Base-by-base conservation (phyloP, 1,140 invertebrate species). In the Dendrolimus punctatus region DNA sequence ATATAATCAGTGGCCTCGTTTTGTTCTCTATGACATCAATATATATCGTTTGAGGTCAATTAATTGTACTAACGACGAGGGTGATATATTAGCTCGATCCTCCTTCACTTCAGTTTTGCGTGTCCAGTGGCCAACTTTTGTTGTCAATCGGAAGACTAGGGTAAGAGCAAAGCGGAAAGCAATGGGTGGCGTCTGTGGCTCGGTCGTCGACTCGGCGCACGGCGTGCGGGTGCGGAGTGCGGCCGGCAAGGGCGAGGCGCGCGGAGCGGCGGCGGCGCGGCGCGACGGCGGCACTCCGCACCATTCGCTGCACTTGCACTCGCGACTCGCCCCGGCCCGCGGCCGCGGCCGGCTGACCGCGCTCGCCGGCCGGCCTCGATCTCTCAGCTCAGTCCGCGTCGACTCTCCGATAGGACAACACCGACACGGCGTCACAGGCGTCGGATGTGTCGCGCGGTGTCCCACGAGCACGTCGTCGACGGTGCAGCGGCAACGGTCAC, bases 391-490 rank as follows among this genome's bases (percentile, higher is more conserved):
- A 77, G 74, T 78, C 69, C 71, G 76, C 73, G 77, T 49, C 77
- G 68, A 70, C 66, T 66, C 72, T 57, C 71, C 73, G 78, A 58
- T 64, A 63, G 65, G 64, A 69, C 64, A 68, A 70, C 62, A 75
- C 72, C 65, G 23, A 23, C 23, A 1, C 23, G 65, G 61, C 67
- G 66, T 65, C 60, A 62, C 66, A 64, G 57, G 65, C 66, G 66
- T 61, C 70, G 73, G 62, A 70, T 67, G 70, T 62, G 66, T 58
- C 53, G 63, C 61, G 69, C 68, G 66, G 52, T 46, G 61, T 64
- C 60, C 51, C 6, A 8, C 51, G 42, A 46, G 40, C 46, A 45
- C 41, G 55, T 54, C 49, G 51, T 61, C 52, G 62, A 45, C 41
- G 55, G 56, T 47, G 53, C 61, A 50, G 62, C 41, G 49, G 58